phyloP scores from a whole-genome alignment of 2,888 invertebrate genomes.

The Petrophora chlorosata region DNA sequence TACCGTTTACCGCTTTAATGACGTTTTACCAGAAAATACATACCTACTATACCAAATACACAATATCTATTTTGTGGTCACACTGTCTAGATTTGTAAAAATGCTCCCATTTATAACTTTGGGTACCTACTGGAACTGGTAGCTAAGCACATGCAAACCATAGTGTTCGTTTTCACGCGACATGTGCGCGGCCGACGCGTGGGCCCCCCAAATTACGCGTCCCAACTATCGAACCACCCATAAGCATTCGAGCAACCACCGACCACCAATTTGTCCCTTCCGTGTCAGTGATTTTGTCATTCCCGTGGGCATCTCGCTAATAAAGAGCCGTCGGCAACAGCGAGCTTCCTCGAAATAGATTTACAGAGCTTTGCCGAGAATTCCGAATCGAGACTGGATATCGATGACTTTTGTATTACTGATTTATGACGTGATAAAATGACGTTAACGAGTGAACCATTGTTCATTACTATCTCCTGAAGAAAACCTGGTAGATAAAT shows the following conservation, averaged over 20 bases:
- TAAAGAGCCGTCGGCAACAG: constrained; percentile 47
- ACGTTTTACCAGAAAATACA: too few species aligned
- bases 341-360: constrained; percentile 52
- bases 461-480: background rate
- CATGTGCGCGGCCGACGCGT: constrained; percentile 52
- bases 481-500: too few species aligned
- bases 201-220: constrained; percentile 63
- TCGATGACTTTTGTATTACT: background rate
- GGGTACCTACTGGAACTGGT: background rate
- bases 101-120: too few species aligned
- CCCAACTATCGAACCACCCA: constrained; percentile 58
- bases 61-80: too few species aligned
- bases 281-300: constrained; percentile 65
- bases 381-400: constrained; percentile 4
- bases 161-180: constrained; percentile 54
- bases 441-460: background rate
- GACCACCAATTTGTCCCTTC: constrained; percentile 74
- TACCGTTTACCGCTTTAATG: too few species aligned
- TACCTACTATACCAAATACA: too few species aligned
- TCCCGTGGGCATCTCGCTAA: constrained; percentile 55
- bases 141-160: constrained; percentile 27
- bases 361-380: constrained; percentile 34
- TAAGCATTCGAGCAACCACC: constrained; percentile 61
- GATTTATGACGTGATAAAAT: constrained; percentile 5
- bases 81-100: too few species aligned